A percentile compares a stretch with the other conserved stretches of the same genome.
phyloP scores from a whole-genome alignment of 2,113 vertebrate genomes.

The Patagioenas fasciata region DNA sequence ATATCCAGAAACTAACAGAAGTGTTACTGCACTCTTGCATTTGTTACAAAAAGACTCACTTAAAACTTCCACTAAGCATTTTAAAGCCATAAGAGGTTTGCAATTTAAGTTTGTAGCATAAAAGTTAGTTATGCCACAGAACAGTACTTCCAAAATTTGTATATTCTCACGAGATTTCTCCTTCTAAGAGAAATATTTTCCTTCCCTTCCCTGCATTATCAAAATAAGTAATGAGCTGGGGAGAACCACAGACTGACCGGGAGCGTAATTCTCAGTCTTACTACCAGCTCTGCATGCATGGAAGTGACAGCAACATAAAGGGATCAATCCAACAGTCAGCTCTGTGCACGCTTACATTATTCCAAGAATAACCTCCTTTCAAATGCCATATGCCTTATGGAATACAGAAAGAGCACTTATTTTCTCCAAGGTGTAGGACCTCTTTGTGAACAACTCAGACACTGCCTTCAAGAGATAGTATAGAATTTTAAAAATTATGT shows the following conservation, averaged over 20 bases:
- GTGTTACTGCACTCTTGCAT: neutral
- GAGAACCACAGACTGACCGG: neutral
- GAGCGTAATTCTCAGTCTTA: neutral
- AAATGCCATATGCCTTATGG: neutral
- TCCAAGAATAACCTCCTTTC: constrained; percentile 5
- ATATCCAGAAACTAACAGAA: neutral
- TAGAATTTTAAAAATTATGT: neutral
- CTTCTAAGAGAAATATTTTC: neutral
- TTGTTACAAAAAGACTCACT: neutral
- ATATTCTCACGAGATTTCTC: neutral
- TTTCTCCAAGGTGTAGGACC: neutral
- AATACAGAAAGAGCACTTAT: neutral
- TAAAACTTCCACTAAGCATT: neutral
- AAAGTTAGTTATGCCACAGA: neutral
- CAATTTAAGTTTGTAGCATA: neutral
- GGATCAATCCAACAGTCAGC: neutral
- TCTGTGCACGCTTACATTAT: neutral
- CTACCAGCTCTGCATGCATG: neutral
- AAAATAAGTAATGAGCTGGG: neutral
- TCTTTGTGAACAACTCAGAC: neutral
- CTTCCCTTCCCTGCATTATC: neutral
- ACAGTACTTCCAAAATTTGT: neutral
- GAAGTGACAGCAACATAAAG: neutral
- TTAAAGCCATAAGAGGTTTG: neutral
- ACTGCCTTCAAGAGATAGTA: neutral